Conservation (phyloP, 2,113 vertebrate species). For the Rhipidura dahli region DNA sequence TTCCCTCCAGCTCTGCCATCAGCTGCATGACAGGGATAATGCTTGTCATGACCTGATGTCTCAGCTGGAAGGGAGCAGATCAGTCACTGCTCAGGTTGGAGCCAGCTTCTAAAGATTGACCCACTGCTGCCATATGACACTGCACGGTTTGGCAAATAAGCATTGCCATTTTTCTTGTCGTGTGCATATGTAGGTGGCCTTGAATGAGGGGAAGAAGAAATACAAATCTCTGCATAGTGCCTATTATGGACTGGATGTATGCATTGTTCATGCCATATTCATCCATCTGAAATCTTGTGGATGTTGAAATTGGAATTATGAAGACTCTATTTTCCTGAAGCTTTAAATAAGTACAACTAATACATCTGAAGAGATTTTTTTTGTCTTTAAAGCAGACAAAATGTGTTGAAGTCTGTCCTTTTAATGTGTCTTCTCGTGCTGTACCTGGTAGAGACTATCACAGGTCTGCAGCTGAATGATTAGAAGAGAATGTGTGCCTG, state of each 20-base stretch:
- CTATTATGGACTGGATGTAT: not conserved
- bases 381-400: not conserved
- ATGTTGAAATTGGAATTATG: not conserved
- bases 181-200: not conserved
- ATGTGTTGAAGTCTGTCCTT: not conserved
- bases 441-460: not conserved
- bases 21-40: not conserved
- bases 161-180: not conserved
- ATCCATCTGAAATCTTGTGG: not conserved
- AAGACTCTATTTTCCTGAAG: not conserved
- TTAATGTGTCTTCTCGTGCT: not conserved
- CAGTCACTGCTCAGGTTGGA: not conserved
- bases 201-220: not conserved
- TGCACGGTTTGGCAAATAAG: not conserved
- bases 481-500: not conserved
- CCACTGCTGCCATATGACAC: not conserved
- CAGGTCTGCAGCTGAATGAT: not conserved
- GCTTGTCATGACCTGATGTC: not conserved
- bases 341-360: not conserved
- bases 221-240: not conserved
- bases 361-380: not conserved
- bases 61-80: not conserved
- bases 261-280: not conserved
- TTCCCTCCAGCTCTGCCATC: not conserved
- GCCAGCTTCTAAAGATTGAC: not conserved